These are phyloP conservation scores for Nephrotoma appendiculata DNA, from an alignment of 2,888 invertebrate genomes.

Conservation along the genomic window DNA sequence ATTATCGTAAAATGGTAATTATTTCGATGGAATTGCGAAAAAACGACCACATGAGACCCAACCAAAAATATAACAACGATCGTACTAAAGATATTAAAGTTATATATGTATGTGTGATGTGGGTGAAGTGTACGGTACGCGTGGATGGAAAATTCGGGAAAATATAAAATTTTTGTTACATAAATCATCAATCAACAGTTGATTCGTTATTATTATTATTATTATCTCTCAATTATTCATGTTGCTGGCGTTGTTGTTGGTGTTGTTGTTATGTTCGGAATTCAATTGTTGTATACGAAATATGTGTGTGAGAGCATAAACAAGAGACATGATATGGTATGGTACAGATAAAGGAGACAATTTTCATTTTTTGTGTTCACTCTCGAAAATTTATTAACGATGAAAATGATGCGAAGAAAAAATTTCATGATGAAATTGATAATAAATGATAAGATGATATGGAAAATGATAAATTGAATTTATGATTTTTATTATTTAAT, in stretches of 20 bases:
- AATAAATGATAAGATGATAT: not conserved
- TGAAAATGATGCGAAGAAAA: not conserved
- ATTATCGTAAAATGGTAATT: not conserved
- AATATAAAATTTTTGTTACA: not conserved
- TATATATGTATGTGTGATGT: not conserved
- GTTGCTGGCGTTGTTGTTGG: not conserved
- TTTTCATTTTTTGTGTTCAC: not conserved
- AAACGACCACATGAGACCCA: not conserved
- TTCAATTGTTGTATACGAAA: not conserved
- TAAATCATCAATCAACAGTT: not conserved
- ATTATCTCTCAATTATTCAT: not conserved
- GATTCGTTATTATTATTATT: not conserved
- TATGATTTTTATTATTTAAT: not conserved
- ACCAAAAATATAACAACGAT: not conserved
- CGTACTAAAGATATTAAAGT: not conserved
- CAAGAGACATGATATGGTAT: not conserved
- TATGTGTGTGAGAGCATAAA: not conserved
- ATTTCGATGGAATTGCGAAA: not conserved
- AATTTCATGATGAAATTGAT: not conserved
- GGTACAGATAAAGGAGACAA: not conserved
- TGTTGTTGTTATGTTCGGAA: not conserved
- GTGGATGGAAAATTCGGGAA: not conserved
- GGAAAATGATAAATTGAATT: not conserved
- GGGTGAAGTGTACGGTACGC: not conserved
- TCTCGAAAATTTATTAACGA: not conserved